Conservation (phyloP, 2,888 invertebrate species). For the Noctua fimbriata region DNA sequence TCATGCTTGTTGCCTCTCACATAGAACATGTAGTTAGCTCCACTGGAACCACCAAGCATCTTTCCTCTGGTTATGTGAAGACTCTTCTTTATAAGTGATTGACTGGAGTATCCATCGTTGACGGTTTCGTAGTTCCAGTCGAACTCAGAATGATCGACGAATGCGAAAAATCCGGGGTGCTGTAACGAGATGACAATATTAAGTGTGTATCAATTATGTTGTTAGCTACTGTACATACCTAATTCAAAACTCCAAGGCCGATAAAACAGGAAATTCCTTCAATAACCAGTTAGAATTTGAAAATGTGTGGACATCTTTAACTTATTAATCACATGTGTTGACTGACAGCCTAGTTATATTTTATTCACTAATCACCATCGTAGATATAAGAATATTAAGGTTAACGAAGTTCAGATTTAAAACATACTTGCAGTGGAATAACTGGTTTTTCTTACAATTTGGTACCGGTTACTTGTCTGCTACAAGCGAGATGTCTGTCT, state of each 20-base stretch:
- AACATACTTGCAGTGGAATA: background rate
- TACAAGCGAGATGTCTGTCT: no score
- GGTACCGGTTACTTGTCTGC: background rate
- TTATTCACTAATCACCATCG: background rate
- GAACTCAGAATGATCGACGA: constrained; percentile 69
- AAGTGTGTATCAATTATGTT: background rate
- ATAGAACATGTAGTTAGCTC: constrained; percentile 92
- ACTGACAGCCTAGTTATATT: background rate
- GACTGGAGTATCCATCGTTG: constrained; percentile 75
- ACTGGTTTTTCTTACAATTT: background rate
- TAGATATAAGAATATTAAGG: background rate
- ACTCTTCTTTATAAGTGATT: constrained; percentile 69
- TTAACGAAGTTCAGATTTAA: background rate
- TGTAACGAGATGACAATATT: constrained; percentile 64
- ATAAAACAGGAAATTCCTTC: background rate
- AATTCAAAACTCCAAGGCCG: background rate
- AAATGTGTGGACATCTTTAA: background rate
- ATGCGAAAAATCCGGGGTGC: constrained; percentile 75
- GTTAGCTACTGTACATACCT: background rate
- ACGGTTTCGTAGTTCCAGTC: constrained; percentile 76
- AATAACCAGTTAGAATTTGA: background rate
- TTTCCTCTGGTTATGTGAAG: constrained; percentile 90
- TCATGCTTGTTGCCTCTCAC: constrained; percentile 92
- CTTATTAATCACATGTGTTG: background rate
- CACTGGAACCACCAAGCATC: constrained; percentile 92